phyloP scores from a whole-genome alignment of 2,113 vertebrate genomes.

The Rhea americana region DNA sequence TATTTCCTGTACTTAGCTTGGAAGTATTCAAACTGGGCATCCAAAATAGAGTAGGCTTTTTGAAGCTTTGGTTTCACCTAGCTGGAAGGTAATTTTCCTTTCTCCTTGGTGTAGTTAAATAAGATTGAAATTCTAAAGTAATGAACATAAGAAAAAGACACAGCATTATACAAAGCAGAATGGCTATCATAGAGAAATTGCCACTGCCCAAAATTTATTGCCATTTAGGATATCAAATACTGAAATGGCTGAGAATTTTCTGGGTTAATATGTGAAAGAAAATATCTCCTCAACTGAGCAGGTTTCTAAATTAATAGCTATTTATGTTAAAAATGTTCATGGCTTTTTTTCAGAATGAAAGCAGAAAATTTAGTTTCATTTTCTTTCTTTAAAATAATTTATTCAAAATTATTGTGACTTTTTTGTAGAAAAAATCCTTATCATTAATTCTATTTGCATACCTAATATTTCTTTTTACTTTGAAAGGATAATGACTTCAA shows the following conservation, averaged over 20 bases:
- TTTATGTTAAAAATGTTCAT: neutral
- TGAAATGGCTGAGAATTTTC: neutral
- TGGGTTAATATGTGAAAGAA: neutral
- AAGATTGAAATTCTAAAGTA: neutral
- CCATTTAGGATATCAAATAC: neutral
- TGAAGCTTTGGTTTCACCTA: neutral
- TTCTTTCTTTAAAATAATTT: neutral
- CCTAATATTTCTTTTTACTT: slow-evolving; percentile 7
- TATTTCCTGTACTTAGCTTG: neutral
- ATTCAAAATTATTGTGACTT: neutral
- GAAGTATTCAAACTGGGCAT: neutral
- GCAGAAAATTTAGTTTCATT: neutral
- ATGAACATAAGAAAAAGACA: neutral
- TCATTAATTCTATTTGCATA: neutral
- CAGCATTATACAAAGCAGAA: neutral
- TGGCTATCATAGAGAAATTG: neutral
- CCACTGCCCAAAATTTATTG: neutral
- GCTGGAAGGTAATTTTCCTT: neutral
- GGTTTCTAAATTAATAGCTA: neutral
- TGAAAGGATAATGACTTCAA: slow-evolving; percentile 23
- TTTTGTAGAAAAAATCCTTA: neutral
- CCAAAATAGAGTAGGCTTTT: neutral
- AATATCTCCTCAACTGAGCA: neutral
- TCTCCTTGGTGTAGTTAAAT: neutral
- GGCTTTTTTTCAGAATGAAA: neutral